phyloP scores from a whole-genome alignment of 2,113 vertebrate species.

The Sphaerodactylus townsendi region DNA sequence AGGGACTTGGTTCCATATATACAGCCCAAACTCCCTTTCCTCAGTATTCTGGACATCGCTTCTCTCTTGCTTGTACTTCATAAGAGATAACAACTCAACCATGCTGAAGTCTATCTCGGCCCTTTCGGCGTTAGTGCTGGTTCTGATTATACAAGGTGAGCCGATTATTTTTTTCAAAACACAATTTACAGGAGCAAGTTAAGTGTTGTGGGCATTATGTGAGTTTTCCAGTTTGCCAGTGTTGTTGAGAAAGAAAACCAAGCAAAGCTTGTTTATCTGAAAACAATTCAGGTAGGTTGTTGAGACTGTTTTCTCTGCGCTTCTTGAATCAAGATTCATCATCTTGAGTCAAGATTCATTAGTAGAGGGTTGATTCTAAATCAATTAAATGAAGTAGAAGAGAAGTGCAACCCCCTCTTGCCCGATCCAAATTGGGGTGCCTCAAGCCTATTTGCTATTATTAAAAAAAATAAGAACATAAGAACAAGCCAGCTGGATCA shows the following conservation, averaged over 20 bases:
- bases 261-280: background rate
- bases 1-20: conserved; percentile 53
- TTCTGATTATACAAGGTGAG: conserved; percentile 46
- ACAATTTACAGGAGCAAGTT: background rate
- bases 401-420: too few species aligned
- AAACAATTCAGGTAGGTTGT: background rate
- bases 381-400: too few species aligned
- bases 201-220: background rate
- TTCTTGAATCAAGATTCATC: background rate
- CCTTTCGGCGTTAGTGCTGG: conserved; percentile 21
- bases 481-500: too few species aligned
- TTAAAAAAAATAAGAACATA: too few species aligned
- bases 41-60: fast-evolving
- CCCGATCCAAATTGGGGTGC: too few species aligned
- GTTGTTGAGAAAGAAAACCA: background rate
- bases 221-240: background rate
- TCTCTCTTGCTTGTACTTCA: background rate
- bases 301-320: background rate
- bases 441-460: too few species aligned
- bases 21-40: background rate
- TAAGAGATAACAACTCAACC: background rate
- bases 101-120: conserved; percentile 37
- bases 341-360: background rate
- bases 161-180: background rate
- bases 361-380: too few species aligned